Evolutionary conservation across 2,113 vertebrate species (phyloP), one percentile per base, ranked within the genome.

Genomic region (Hipposideros armiger): DNA sequence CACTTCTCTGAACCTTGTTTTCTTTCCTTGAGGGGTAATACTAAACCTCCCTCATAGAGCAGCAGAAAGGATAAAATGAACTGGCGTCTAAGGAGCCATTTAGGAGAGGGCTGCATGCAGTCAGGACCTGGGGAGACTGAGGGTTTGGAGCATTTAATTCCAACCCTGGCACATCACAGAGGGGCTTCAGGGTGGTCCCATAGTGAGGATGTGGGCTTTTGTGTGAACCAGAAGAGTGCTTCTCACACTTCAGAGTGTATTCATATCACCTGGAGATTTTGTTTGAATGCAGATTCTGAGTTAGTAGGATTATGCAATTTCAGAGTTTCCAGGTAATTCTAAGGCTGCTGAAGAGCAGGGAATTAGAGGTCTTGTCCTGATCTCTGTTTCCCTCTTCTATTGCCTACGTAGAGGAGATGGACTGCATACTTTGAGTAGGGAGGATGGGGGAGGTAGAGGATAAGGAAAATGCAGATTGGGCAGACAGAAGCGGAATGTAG

Each of bases 31-130:
- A 50, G 50, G 67, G 20, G 17, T 20, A n/a, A 56, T 28, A 30
- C 42, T 26, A 64, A 36, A 8, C 11, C 15, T 4, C 4, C 2
- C 15, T 30, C 36, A 26, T 10, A 24, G 42, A 72, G 42, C n/a
- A 8, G 6, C 14, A 47, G 14, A 32, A 26, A 70, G 69, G n/a
- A 64, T 52, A 9, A 28, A 58, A 50, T 15, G 15, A 91, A 54
- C 3, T 1, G 0, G 2, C 7, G 3, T 47, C 17, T 36, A 0
- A 5, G 22, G 47, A 45, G 19, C 52, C 54, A 24, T 32, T 74
- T 85, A 87, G 77, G 40, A 67, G 20, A 26, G 4, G 11, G 16
- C 62, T 92, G 64, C 6, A 7, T 66, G n/a, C 7, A 56, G 20
- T 69, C 72, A 4, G 7, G 30, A 69, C 16, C 28, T 52, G 26